phyloP scores from a whole-genome alignment of 1,140 invertebrate species.

The Ceratosolen fusciceps region DNA sequence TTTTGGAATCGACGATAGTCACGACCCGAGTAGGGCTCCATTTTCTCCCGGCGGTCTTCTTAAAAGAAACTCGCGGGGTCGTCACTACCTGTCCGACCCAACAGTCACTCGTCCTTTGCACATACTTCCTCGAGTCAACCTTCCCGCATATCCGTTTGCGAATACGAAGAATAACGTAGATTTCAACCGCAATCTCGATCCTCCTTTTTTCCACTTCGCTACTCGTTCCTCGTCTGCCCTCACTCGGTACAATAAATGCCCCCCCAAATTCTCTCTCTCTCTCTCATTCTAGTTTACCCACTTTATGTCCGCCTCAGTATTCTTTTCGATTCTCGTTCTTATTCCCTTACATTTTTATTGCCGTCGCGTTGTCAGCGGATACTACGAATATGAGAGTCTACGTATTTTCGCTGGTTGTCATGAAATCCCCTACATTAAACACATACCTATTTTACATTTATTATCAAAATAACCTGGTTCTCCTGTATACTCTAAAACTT shows the following conservation, averaged over 20 bases:
- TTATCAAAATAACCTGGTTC: neutral
- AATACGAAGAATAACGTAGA: conserved; percentile 17
- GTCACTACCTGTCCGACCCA: neutral
- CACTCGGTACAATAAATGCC: neutral
- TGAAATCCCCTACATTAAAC: neutral
- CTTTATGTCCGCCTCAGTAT: conserved; percentile 20
- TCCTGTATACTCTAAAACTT: neutral
- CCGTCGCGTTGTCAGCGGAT: neutral
- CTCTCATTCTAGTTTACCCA: neutral
- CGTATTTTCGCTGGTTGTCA: neutral
- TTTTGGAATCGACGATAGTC: neutral
- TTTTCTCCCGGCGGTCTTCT: neutral
- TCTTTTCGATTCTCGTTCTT: neutral
- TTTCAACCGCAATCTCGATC: conserved; percentile 51
- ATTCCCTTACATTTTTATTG: conserved; percentile 8
- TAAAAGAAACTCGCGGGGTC: neutral
- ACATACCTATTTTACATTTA: neutral
- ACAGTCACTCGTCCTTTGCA: too few relatives aligned
- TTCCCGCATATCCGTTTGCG: conserved; percentile 29
- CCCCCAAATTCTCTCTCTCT: neutral
- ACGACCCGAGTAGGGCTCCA: neutral
- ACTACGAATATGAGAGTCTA: neutral
- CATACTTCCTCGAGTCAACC: neutral
- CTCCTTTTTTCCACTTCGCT: conserved; percentile 52
- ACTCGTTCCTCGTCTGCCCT: conserved; percentile 56